Evolutionary conservation across 1,140 invertebrate genomes (phyloP).

Genomic region (Holotrichia oblita): DNA sequence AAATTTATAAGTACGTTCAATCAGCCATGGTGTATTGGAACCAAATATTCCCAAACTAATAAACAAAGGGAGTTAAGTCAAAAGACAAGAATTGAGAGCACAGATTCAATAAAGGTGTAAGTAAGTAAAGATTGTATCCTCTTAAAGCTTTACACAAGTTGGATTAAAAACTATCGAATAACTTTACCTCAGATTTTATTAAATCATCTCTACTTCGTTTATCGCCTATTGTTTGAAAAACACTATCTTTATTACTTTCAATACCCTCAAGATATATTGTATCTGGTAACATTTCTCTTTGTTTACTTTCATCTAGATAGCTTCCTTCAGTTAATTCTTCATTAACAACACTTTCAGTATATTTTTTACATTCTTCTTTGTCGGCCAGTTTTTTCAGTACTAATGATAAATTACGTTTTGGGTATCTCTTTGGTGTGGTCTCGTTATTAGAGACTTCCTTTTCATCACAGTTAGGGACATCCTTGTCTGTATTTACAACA

Average conservation of each 20-base stretch:
- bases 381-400: constrained; percentile 23
- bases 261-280: constrained; percentile 39
- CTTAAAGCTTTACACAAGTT: too few species aligned
- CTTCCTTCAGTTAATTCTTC: constrained; percentile 13
- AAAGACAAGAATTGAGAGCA: too few species aligned
- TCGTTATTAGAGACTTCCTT: not conserved
- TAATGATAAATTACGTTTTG: constrained; percentile 9
- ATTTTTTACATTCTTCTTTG: constrained; percentile 21
- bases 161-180: not conserved
- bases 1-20: too few species aligned
- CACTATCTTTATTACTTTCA: constrained; percentile 23
- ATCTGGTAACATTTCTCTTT: not conserved
- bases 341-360: not conserved
- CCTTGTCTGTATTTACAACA: not conserved
- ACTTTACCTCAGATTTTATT: constrained; percentile 42
- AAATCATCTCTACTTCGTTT: not conserved
- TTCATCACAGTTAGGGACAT: not conserved
- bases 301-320: not conserved
- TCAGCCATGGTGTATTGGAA: too few species aligned
- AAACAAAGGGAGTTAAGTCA: too few species aligned
- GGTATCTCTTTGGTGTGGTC: not conserved
- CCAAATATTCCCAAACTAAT: too few species aligned
- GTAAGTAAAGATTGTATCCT: too few species aligned
- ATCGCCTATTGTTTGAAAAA: constrained; percentile 40
- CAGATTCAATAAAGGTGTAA: too few species aligned